Percentiles rank a stretch among this genome's conserved stretches.
phyloP scores from a whole-genome alignment of 2,888 invertebrate species.

The Elmis aenea region DNA sequence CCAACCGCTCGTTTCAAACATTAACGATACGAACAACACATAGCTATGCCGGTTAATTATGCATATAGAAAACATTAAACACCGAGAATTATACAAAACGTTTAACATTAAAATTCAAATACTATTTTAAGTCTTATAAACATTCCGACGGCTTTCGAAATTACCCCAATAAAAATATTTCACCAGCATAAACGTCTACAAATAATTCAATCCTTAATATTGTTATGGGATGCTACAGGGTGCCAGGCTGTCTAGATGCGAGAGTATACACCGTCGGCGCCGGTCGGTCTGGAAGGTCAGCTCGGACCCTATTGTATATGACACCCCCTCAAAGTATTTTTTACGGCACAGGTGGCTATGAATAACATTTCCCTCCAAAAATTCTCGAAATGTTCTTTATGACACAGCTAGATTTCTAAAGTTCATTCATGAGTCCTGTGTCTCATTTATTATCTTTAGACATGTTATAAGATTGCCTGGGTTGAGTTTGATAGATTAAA shows the following conservation, averaged over 20 bases:
- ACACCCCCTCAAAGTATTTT: slow-evolving; percentile 21
- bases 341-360: slow-evolving; percentile 28
- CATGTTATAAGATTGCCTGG: slow-evolving; percentile 15
- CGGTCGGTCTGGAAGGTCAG: slow-evolving; percentile 26
- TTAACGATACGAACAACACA: too few species aligned
- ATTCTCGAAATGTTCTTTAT: slow-evolving; percentile 27
- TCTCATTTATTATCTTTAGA: slow-evolving; percentile 26
- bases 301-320: slow-evolving; percentile 19
- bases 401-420: slow-evolving; percentile 26
- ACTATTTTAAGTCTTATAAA: too few species aligned
- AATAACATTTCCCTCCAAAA: slow-evolving; percentile 26
- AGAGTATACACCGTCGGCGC: slow-evolving; percentile 25
- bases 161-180: too few species aligned
- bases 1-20: too few species aligned
- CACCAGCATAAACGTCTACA: too few species aligned
- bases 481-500: slow-evolving; percentile 19
- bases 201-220: slow-evolving; percentile 11
- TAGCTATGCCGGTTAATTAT: too few species aligned
- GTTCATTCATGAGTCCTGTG: slow-evolving; percentile 27
- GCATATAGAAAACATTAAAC: too few species aligned
- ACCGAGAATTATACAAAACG: too few species aligned
- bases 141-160: too few species aligned
- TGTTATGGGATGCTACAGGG: slow-evolving; percentile 20
- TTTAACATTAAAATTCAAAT: too few species aligned
- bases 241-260: slow-evolving; percentile 27